These are phyloP conservation scores for Cryptus armator DNA, from an alignment of 2,888 invertebrate species.

Conservation along the genomic window DNA sequence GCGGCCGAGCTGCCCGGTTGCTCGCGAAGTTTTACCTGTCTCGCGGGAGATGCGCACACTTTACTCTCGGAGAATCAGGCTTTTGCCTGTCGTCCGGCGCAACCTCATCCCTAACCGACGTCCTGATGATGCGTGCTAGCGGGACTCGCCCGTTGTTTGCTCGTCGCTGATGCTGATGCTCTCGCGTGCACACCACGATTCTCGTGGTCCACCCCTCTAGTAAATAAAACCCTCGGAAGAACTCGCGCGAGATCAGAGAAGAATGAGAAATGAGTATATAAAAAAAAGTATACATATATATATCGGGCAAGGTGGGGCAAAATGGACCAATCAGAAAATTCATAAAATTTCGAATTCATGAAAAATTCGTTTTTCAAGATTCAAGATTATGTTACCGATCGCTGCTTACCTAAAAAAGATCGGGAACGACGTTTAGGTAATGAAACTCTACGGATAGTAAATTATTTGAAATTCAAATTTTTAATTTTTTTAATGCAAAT, in stretches of 20 bases:
- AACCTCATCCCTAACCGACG: not conserved
- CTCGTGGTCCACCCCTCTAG: not conserved
- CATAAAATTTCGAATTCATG: too few relatives aligned
- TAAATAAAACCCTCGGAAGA: conserved; percentile 21
- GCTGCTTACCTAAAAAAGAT: too few relatives aligned
- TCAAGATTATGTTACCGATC: too few relatives aligned
- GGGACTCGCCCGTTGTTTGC: conserved; percentile 24
- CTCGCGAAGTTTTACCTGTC: conserved; percentile 9
- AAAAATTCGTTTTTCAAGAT: too few relatives aligned
- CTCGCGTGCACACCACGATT: conserved; percentile 1
- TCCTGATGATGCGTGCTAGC: conserved; percentile 20
- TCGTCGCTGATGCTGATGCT: conserved; percentile 32
- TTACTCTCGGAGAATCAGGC: not conserved
- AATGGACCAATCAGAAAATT: too few relatives aligned
- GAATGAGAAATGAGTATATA: conserved; percentile 44
- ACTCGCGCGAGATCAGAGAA: conserved; percentile 32
- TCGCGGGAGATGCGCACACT: not conserved
- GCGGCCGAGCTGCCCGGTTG: not conserved
- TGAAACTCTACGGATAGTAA: too few relatives aligned
- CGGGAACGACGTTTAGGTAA: too few relatives aligned
- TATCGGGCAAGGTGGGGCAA: too few relatives aligned
- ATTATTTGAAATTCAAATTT: too few relatives aligned
- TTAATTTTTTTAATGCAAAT: too few relatives aligned
- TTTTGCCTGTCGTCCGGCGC: not conserved
- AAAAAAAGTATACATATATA: not conserved